phyloP scores from a whole-genome alignment of 2,888 invertebrate species.

The Hyposoter didymator region DNA sequence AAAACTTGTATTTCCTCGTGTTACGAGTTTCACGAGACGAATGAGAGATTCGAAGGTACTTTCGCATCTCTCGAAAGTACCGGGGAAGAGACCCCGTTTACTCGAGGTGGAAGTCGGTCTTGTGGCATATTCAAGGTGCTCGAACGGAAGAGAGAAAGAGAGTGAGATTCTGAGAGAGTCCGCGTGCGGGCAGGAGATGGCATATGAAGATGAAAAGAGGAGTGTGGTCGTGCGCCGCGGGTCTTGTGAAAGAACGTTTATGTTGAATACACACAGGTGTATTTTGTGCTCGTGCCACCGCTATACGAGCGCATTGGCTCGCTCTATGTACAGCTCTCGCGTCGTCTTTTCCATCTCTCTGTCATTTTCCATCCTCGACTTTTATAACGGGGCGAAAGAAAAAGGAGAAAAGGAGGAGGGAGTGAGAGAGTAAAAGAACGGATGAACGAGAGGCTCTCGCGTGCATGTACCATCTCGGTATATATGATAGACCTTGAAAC shows the following conservation, averaged over 20 bases:
- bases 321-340: neutral
- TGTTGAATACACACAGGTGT: slow-evolving; percentile 14
- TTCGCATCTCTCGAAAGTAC: slow-evolving; percentile 62
- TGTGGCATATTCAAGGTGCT: slow-evolving; percentile 18
- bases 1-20: slow-evolving; percentile 56
- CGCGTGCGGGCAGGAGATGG: slow-evolving; percentile 1
- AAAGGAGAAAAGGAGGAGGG: slow-evolving; percentile 7
- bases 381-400: slow-evolving; percentile 33
- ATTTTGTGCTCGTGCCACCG: neutral
- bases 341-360: slow-evolving; percentile 10
- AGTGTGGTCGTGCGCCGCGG: neutral
- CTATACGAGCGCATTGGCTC: neutral
- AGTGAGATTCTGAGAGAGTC: slow-evolving; percentile 25
- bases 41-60: slow-evolving; percentile 62
- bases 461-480: slow-evolving; percentile 2
- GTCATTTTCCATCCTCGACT: slow-evolving; percentile 5
- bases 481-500: slow-evolving; percentile 18
- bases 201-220: slow-evolving; percentile 1
- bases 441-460: slow-evolving; percentile 25
- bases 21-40: slow-evolving; percentile 57
- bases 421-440: slow-evolving; percentile 44
- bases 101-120: slow-evolving; percentile 59
- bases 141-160: slow-evolving; percentile 45
- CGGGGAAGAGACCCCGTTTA: slow-evolving; percentile 61
- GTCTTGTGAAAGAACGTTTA: slow-evolving; percentile 14